phyloP scores from a whole-genome alignment of 2,797 vertebrate genomes.

The Ataeniobius toweri region DNA sequence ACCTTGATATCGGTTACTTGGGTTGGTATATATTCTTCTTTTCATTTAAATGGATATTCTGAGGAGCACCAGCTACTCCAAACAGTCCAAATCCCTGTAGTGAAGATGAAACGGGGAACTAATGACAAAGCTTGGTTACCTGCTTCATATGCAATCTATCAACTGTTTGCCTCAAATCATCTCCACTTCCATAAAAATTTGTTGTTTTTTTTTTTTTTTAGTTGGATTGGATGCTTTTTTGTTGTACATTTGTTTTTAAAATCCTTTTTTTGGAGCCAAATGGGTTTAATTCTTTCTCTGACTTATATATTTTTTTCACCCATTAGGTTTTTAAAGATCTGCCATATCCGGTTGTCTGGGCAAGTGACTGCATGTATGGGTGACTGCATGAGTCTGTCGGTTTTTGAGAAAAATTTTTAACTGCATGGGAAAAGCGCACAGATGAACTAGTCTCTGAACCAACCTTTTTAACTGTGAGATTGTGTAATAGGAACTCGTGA shows the following conservation, averaged over 20 bases:
- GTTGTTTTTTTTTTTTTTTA: neutral
- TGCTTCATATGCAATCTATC: neutral
- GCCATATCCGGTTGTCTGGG: conserved; percentile 7
- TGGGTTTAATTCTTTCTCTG: neutral
- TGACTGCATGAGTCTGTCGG: conserved; percentile 17
- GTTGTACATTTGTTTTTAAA: neutral
- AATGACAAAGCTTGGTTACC: neutral
- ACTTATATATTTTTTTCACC: conserved; percentile 12
- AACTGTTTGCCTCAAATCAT: neutral
- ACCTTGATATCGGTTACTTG: too few species aligned
- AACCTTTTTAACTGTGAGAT: neutral
- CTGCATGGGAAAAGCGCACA: conserved; percentile 16
- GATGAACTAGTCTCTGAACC: conserved; percentile 1
- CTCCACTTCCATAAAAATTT: neutral
- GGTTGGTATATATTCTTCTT: too few species aligned
- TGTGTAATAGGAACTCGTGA: conserved; percentile 24
- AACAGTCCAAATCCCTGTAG: neutral
- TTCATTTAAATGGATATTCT: neutral
- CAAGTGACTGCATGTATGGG: conserved; percentile 15
- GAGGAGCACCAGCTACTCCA: neutral
- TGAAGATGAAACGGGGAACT: neutral
- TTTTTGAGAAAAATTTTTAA: conserved; percentile 9
- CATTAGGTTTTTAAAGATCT: conserved; percentile 7
- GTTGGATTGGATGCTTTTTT: neutral
- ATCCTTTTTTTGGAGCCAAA: neutral